Evolutionary conservation across 2,888 invertebrate genomes (phyloP).

Genomic region (Eilema sororculum): DNA sequence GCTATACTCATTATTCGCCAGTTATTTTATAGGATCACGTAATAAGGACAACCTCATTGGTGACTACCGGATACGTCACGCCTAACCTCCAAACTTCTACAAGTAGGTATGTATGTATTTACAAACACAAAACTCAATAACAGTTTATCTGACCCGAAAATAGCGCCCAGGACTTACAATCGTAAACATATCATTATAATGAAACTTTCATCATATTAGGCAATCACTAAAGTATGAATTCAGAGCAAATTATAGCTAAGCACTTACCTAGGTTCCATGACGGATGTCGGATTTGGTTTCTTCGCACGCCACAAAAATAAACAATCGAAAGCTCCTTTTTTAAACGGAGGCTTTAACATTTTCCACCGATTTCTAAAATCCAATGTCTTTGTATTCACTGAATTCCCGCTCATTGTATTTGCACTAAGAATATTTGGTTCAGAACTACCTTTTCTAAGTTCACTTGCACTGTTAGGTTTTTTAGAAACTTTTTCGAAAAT

Average conservation of each 20-base stretch:
- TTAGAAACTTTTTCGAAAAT: constrained; percentile 75
- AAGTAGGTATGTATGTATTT: background rate
- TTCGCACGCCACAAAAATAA: constrained; percentile 80
- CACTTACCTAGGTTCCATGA: constrained; percentile 71
- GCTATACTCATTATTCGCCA: no score
- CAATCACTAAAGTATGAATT: background rate
- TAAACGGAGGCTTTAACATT: constrained; percentile 73
- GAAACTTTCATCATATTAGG: background rate
- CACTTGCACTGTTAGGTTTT: constrained; percentile 66
- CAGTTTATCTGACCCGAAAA: constrained; percentile 4
- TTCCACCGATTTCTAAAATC: constrained; percentile 77
- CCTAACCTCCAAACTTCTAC: background rate
- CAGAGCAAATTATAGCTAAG: background rate
- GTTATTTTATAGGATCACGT: background rate
- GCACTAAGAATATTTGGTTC: constrained; percentile 77
- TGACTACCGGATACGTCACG: background rate
- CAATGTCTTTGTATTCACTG: constrained; percentile 66
- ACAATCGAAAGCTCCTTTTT: constrained; percentile 79
- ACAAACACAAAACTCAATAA: background rate
- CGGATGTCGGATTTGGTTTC: constrained; percentile 62
- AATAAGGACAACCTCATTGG: background rate
- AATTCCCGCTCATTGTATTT: constrained; percentile 52
- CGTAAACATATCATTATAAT: background rate
- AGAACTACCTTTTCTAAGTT: constrained; percentile 74
- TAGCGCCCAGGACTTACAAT: constrained; percentile 1